Base-by-base conservation (phyloP, 2,797 vertebrate genomes). In the Enteromius unitaeniatus region DNA sequence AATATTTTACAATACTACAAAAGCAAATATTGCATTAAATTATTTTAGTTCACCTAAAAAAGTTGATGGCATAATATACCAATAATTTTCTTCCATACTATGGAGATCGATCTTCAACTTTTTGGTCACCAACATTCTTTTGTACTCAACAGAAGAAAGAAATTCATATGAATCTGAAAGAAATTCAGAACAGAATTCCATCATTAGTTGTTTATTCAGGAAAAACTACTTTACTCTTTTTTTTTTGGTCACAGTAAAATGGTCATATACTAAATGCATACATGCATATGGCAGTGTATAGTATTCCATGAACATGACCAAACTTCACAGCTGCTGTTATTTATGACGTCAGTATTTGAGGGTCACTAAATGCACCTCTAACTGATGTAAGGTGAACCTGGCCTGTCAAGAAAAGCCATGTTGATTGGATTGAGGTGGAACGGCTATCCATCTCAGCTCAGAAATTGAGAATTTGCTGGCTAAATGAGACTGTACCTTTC, bases 381-480 rank as follows among this genome's bases (percentile, higher is more conserved):
- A 58, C 34, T 42, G 34, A 68, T 67, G 42, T 70, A 62, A 62
- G 68, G 28, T 64, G 64, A 67, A 26, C 28, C 3, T 49, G 60
- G 82, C 86, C 83, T 79, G 69, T 78, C 75, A 15, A 74, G 34
- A 31, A 26, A 67, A 4, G 79, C 88, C 90, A 91, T 88, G 89
- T 89, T 85, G 87, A 88, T 87, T 79, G 78, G 85, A 89, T 84
- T 89, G 89, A 34, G 89, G 84, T 77, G 69, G 89, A 90, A 91
- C 65, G 3, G 7, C 81, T 78, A 28, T 81, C 28, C n/a, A 70
- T 40, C 62, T 79, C 26, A 62, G 55, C 49, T 77, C 73, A 69
- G 62, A 64, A 21, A 81, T 31, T 21, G 49, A 31, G 69, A 31
- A 26, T 64, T 62, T 64, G 58, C 26, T 17, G 60, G 60, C 9